Base-by-base conservation (phyloP, 2,888 invertebrate genomes). In the Andrena praecox region DNA sequence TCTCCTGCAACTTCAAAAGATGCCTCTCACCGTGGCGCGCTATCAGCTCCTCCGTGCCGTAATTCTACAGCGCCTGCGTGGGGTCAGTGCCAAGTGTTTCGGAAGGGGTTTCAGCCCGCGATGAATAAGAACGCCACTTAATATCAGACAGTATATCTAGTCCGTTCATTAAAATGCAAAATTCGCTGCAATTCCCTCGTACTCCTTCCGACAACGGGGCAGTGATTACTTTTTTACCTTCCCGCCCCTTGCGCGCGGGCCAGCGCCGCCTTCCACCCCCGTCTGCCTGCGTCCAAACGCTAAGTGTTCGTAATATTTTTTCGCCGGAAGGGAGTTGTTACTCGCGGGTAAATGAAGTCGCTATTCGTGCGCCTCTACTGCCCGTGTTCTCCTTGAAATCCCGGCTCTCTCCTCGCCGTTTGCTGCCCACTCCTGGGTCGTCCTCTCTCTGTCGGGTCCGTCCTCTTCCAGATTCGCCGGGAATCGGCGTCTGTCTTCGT, bases 291-390 rank as follows among this genome's bases (percentile, higher is more conserved):
- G 27, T 27, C 56, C 33, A 56, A 80, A 73, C 70, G 70, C 29
- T 77, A 85, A 81, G 69, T 70, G 85, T 80, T 85, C 48, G 81
- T 78, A 78, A 88, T 81, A 86, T 85, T 87, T 84, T 81, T 86
- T 62, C 76, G 24, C 52, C 31, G 24, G 33, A 66, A 59, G 63
- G 64, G 74, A 80, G 85, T 87, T 82, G 81, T 75, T 84, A 81
- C 56, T 67, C 63, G 67, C 62, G 73, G 64, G 70, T 75, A 81
- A 88, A 86, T 88, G 84, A 87, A 89, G 88, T 84, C 84, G 69
- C 83, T 85, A 84, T 77, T 82, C 70, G 81, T 74, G 70, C 85
- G 1, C 69, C 68, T 77, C 67, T 66, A 27, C 52, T 60, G 27
- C 50, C n/a, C 54, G 7, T 62, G 62, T 71, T 48, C 48, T 20